Conservation (phyloP, 2,113 vertebrate genomes). For the Alaudala cheleensis region DNA sequence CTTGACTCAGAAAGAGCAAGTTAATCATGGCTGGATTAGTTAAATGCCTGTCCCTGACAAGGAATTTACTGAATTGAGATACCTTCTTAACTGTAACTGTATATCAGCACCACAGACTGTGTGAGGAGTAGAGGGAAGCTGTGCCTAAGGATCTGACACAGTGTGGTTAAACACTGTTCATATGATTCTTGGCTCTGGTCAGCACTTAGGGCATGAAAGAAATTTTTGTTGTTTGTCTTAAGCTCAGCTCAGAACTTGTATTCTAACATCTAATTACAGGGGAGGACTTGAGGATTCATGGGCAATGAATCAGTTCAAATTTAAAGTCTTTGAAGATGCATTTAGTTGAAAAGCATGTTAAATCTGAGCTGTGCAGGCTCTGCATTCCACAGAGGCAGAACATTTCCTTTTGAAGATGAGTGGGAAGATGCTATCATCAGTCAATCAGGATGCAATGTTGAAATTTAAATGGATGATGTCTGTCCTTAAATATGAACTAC, state of each 20-base stretch:
- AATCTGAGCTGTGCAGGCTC: background rate
- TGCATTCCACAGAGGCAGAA: background rate
- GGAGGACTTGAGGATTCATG: background rate
- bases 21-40: slow-evolving; percentile 49
- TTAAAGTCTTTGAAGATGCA: background rate
- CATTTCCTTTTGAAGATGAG: background rate
- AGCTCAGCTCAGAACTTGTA: background rate
- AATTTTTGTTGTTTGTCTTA: background rate
- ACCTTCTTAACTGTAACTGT: slow-evolving; percentile 3
- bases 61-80: slow-evolving; percentile 47
- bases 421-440: background rate
- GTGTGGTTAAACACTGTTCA: background rate
- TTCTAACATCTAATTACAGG: background rate
- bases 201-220: background rate
- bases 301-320: background rate
- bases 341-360: slow-evolving; percentile 5
- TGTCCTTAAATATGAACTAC: background rate
- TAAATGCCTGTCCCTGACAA: slow-evolving; percentile 46
- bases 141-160: background rate
- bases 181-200: background rate
- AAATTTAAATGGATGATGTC: background rate
- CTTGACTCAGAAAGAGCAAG: background rate
- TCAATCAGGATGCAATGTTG: background rate
- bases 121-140: background rate
- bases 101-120: background rate